These are phyloP conservation scores for Lycia hirtaria DNA, from an alignment of 2,888 invertebrate species.

Conservation along the genomic window DNA sequence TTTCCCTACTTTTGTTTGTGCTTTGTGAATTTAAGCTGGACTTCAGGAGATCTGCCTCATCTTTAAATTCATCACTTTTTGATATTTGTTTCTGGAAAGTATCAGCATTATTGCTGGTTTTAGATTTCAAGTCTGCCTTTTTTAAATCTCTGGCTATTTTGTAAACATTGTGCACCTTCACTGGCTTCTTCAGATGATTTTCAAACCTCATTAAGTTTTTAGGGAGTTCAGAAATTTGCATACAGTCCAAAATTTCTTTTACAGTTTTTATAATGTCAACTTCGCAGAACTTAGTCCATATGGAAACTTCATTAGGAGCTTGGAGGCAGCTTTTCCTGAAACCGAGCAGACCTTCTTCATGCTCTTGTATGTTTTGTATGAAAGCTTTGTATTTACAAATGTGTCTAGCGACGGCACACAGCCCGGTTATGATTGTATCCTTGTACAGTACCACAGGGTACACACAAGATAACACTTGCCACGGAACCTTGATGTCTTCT, in stretches of 20 bases:
- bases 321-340: slow-evolving; percentile 92
- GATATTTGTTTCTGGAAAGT: slow-evolving; percentile 9
- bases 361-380: slow-evolving; percentile 52
- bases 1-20: slow-evolving; percentile 50
- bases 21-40: slow-evolving; percentile 11
- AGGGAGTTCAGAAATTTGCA: slow-evolving; percentile 81
- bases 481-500: slow-evolving; percentile 67
- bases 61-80: slow-evolving; percentile 29
- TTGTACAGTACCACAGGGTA: slow-evolving; percentile 88
- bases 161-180: slow-evolving; percentile 93
- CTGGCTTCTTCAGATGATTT: slow-evolving; percentile 92
- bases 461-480: slow-evolving; percentile 79
- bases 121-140: slow-evolving; percentile 58
- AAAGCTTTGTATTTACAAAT: slow-evolving; percentile 59
- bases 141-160: slow-evolving; percentile 88
- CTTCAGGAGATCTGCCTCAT: slow-evolving; percentile 30
- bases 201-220: slow-evolving; percentile 92
- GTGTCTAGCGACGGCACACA: slow-evolving; percentile 88
- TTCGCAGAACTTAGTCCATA: slow-evolving; percentile 98
- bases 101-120: slow-evolving; percentile 42
- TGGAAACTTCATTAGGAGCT: slow-evolving; percentile 93
- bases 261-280: slow-evolving; percentile 89
- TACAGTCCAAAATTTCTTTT: slow-evolving; percentile 64
- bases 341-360: slow-evolving; percentile 87
- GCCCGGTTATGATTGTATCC: slow-evolving; percentile 89